Evolutionary conservation across 2,113 vertebrate genomes (phyloP).

Genomic region (Mola mola): DNA sequence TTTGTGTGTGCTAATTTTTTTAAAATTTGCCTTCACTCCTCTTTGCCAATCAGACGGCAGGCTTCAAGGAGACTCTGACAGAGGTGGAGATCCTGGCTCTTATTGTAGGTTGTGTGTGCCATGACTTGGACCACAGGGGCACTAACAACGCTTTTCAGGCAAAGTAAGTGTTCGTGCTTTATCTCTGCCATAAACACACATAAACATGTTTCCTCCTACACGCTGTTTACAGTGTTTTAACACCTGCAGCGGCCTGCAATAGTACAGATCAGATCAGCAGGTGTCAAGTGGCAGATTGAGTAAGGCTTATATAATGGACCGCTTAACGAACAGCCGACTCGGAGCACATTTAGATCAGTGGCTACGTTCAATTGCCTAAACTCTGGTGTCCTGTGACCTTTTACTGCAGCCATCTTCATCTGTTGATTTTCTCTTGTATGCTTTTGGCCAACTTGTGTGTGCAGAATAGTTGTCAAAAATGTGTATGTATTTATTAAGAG

Average conservation of each 20-base stretch:
- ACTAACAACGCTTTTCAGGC: slow-evolving; percentile 99
- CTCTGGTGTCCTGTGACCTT: too few species aligned
- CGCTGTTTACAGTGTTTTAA: slow-evolving; percentile 34
- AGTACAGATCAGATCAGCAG: slow-evolving; percentile 42
- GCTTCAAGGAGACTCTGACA: slow-evolving; percentile 95
- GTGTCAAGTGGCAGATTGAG: slow-evolving; percentile 57
- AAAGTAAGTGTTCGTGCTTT: slow-evolving; percentile 86
- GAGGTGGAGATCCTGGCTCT: slow-evolving; percentile 97
- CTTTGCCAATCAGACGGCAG: slow-evolving; percentile 84
- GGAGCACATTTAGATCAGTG: slow-evolving; percentile 29
- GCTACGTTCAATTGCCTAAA: slow-evolving; percentile 9
- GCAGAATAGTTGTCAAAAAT: too few species aligned
- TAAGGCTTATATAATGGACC: slow-evolving; percentile 63
- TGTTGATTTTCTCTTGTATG: neutral
- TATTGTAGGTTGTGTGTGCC: slow-evolving; percentile 97
- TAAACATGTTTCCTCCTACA: slow-evolving; percentile 33
- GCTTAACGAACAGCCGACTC: slow-evolving; percentile 39
- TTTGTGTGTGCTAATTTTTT: slow-evolving; percentile 22
- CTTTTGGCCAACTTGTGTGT: neutral
- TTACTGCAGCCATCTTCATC: neutral
- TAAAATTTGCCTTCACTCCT: slow-evolving; percentile 16
- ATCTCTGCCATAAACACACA: neutral
- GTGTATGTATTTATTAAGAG: too few species aligned
- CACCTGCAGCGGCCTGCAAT: slow-evolving; percentile 57
- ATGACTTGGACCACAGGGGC: slow-evolving; percentile 98